Evolutionary conservation across 2,888 invertebrate species (phyloP), one percentile per base, ranked within the genome.

Genomic region (Orchesellides sinensis): DNA sequence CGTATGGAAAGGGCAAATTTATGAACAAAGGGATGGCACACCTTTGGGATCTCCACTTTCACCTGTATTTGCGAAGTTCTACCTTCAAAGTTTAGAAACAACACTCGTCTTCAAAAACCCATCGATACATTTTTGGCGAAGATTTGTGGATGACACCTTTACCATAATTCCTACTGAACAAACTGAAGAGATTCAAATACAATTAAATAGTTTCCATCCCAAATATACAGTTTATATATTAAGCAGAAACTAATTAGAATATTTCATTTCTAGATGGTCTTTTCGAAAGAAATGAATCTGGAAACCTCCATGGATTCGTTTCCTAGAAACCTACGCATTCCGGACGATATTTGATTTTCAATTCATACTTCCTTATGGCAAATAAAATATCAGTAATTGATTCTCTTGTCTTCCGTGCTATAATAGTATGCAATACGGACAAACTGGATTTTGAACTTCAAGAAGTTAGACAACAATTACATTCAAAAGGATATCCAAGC

Each of bases 91-190:
- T 4, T 56, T 69, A 27, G 78, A 78, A 78, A 27, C 3, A 19
- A 10, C 17, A 25, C 2, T 29, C 6, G 14, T 69, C 1, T 6
- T 10, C n/a, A 59, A 23, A 6, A 27, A 72, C 17, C 45, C 21
- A 10, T 10, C n/a, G 0, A 79, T 83, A 3, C 8, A 25, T 17
- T 61, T 79, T 17, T 83, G 59, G 32, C 47, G 25, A 35, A 17
- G 83, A n/a, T 79, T 56, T 59, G 83, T 83, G 6, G 83, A 83
- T 54, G 73, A 83, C 45, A n/a, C 21, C n/a, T 59, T 70, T 40
- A 35, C 59, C 12, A 21, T 35, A 12, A 52, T 83, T 19, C 10
- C 56, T 17, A 32, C 12, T 27, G 23, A 35, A 40, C 40, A 35
- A 49, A 14, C n/a, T 2, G 17, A 61, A 0, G 12, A 54, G 19